Evolutionary conservation across 2,888 invertebrate species (phyloP).

Genomic region (Ennomos quercinarius): DNA sequence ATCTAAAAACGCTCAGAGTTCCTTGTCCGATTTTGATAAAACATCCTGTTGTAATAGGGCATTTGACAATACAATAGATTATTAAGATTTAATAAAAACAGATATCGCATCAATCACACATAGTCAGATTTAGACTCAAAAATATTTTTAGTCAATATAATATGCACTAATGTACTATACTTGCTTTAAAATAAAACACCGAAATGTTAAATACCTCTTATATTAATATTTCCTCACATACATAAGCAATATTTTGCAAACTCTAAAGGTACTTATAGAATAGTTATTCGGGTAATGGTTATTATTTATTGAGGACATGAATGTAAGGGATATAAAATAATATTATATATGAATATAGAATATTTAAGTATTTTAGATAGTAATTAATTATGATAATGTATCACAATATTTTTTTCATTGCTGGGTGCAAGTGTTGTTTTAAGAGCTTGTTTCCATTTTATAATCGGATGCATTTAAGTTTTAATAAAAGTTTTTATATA

Average conservation of each 20-base stretch:
- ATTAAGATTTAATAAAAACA: no score
- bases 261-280: conserved; percentile 29
- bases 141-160: no score
- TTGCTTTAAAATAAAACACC: background rate
- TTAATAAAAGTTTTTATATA: conserved; percentile 44
- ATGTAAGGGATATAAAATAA: conserved; percentile 26
- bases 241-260: conserved; percentile 4
- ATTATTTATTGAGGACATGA: conserved; percentile 49
- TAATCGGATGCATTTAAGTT: conserved; percentile 44
- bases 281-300: conserved; percentile 55
- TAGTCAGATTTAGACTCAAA: no score
- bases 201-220: background rate
- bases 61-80: no score
- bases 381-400: conserved; percentile 1
- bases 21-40: no score
- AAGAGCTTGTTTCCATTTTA: conserved; percentile 30
- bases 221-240: no score
- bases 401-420: conserved; percentile 12
- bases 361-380: no score
- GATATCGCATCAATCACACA: no score
- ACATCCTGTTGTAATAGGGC: no score
- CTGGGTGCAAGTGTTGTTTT: conserved; percentile 18
- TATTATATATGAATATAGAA: no score
- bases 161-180: no score
- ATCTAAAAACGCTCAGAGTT: no score